A percentile compares a stretch with the other conserved stretches of the same genome.
Evolutionary conservation across 2,888 invertebrate genomes (phyloP).

Genomic region (Adela reaumurella): DNA sequence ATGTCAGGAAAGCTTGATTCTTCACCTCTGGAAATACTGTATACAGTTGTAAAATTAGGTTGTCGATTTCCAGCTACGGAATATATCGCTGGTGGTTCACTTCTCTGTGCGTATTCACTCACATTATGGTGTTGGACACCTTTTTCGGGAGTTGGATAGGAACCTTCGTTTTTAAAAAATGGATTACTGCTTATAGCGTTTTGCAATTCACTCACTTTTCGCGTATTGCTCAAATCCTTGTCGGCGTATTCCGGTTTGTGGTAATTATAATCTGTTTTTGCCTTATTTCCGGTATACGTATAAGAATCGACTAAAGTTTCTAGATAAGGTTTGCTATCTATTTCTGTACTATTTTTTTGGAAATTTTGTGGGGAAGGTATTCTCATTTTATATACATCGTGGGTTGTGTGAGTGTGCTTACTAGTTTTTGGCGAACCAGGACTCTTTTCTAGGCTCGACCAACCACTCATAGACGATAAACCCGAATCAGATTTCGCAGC

Average conservation of each 20-base stretch:
- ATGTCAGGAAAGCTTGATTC: conserved; percentile 65
- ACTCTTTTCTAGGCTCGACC: conserved; percentile 82
- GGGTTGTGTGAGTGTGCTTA: conserved; percentile 31
- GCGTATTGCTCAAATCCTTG: conserved; percentile 25
- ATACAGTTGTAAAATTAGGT: conserved; percentile 70
- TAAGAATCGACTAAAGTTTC: conserved; percentile 58
- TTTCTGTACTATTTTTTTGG: conserved; percentile 37
- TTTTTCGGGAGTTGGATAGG: conserved; percentile 26
- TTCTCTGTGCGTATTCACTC: conserved; percentile 41
- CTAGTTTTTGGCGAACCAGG: conserved; percentile 73
- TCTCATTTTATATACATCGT: conserved; percentile 41
- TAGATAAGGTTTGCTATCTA: conserved; percentile 43
- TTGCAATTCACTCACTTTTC: conserved; percentile 31
- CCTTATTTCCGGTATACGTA: conserved; percentile 25
- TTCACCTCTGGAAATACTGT: conserved; percentile 65
- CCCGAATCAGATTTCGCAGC: conserved; percentile 84
- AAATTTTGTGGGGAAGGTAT: conserved; percentile 36
- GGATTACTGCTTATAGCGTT: conserved; percentile 26
- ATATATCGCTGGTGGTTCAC: conserved; percentile 66
- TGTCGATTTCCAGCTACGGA: conserved; percentile 72
- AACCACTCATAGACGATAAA: conserved; percentile 81
- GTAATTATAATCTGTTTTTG: conserved; percentile 30
- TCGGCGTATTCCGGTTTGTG: conserved; percentile 23
- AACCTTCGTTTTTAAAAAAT: conserved; percentile 28
- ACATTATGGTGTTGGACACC: conserved; percentile 31